These are phyloP conservation scores for Herpetotheres cachinnans DNA, from an alignment of 2,113 vertebrate genomes.

Conservation along the genomic window DNA sequence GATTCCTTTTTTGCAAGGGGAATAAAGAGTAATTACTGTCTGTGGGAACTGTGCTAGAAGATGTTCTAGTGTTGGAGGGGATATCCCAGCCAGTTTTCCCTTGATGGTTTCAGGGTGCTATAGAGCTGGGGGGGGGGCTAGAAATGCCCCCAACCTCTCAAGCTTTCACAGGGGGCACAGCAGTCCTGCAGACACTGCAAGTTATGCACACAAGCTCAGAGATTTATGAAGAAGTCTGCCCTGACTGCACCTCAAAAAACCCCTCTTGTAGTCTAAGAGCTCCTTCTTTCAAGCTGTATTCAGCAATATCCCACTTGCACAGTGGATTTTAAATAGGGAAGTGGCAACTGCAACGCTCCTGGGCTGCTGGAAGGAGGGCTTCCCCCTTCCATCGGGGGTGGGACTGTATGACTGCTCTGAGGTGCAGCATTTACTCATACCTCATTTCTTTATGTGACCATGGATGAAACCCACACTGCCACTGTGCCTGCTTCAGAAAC, in stretches of 20 bases:
- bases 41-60: background rate
- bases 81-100: background rate
- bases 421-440: fast-evolving
- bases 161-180: background rate
- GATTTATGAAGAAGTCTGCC: background rate
- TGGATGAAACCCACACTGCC: background rate
- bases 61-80: background rate
- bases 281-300: background rate
- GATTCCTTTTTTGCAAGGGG: background rate
- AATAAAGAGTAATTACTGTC: background rate
- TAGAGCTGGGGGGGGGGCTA: background rate
- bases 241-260: background rate
- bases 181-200: background rate
- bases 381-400: background rate
- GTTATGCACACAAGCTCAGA: fast-evolving
- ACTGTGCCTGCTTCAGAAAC: background rate
- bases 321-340: background rate
- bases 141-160: background rate
- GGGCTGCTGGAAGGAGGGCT: background rate
- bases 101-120: background rate
- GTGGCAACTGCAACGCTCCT: background rate
- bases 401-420: background rate
- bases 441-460: background rate
- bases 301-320: background rate
- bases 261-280: background rate